Evolutionary conservation across 2,888 invertebrate genomes (phyloP).

Genomic region (Ochlodes sylvanus): DNA sequence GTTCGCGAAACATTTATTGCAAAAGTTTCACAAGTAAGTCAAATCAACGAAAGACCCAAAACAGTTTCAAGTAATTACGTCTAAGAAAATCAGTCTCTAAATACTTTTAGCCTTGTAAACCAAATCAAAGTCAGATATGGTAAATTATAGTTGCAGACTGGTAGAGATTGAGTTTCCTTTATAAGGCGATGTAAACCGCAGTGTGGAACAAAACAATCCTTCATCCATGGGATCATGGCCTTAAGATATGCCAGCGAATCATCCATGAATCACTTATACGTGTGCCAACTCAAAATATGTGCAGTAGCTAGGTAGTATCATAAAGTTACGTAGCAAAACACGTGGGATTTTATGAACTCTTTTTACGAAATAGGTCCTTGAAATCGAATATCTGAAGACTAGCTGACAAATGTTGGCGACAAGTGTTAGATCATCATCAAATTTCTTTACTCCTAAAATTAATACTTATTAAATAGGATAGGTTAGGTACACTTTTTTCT

Average conservation of each 20-base stretch:
- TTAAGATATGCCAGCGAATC: constrained; percentile 29
- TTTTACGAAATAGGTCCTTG: constrained; percentile 5
- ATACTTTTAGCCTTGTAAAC: too few relatives aligned
- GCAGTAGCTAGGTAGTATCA: not conserved
- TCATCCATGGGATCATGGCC: constrained; percentile 21
- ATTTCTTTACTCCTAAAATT: not conserved
- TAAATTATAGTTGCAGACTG: not conserved
- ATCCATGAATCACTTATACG: constrained; percentile 43
- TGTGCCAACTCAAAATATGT: constrained; percentile 45
- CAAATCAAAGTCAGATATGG: not conserved
- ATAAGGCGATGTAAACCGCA: not conserved
- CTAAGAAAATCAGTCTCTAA: too few relatives aligned
- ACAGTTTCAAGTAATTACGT: too few relatives aligned
- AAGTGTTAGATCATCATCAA: not conserved
- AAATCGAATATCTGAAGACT: constrained; percentile 4
- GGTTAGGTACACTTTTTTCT: too few relatives aligned
- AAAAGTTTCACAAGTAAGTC: too few relatives aligned
- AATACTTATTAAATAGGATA: too few relatives aligned
- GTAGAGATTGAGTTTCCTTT: not conserved
- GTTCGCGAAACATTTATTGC: too few relatives aligned
- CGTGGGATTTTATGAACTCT: constrained; percentile 10
- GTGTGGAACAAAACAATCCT: constrained; percentile 20
- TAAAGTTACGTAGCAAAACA: constrained; percentile 8
- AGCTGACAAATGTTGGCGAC: not conserved
- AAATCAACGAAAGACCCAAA: too few relatives aligned